Conservation (phyloP, 2,113 vertebrate species). For the Pseudorectes ferrugineus region DNA sequence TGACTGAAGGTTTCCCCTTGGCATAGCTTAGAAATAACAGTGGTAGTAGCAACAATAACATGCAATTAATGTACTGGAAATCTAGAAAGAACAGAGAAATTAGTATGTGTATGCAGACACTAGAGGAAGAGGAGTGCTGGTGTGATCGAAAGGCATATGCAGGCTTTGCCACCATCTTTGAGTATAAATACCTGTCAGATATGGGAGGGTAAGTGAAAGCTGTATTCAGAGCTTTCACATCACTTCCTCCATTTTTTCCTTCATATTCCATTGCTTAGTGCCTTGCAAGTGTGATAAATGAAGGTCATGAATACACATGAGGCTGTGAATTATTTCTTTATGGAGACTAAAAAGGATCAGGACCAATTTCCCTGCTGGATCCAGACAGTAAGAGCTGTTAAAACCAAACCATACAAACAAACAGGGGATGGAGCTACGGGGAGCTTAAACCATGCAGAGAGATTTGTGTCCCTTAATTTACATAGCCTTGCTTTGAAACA, state of each 20-base stretch:
- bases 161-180: not conserved
- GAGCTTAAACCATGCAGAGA: not conserved
- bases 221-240: not conserved
- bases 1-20: not conserved
- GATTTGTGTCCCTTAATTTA: not conserved
- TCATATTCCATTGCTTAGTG: not conserved
- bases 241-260: not conserved
- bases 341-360: not conserved
- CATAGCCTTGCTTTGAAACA: not conserved
- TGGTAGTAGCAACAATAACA: constrained; percentile 10
- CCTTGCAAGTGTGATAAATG: not conserved
- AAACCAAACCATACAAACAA: not conserved
- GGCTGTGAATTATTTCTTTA: not conserved
- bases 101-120: not conserved
- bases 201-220: not conserved
- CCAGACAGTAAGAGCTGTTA: not conserved
- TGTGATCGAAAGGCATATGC: rapidly evolving
- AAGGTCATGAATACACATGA: not conserved
- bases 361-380: not conserved
- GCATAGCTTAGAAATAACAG: constrained; percentile 12
- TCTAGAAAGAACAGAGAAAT: not conserved
- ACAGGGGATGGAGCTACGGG: not conserved
- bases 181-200: not conserved
- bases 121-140: not conserved
- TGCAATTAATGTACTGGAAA: constrained; percentile 37